Evolutionary conservation across 1,140 invertebrate species (phyloP), one percentile per base, ranked within the genome.

Genomic region (Pseudomyrmex cubaensis): DNA sequence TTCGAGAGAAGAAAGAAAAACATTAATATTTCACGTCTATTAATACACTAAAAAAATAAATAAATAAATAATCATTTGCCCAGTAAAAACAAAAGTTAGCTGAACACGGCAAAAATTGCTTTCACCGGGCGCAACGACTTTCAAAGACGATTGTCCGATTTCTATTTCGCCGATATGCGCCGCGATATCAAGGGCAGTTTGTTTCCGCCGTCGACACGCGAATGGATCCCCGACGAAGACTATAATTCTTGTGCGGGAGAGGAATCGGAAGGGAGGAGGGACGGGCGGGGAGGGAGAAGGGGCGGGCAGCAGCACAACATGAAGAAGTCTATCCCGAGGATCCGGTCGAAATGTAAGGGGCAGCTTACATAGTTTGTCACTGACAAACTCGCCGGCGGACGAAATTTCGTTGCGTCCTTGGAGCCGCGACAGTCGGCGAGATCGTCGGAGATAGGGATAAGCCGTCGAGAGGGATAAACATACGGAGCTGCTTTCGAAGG

Each of bases 351-450:
- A 70, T 80, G 54, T 80, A 80, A 80, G 76, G 64, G 76, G 76
- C 52, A 69, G 76, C 76, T 69, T 59, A 69, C 76, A 78, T 70
- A 80, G 66, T 80, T 72, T 80, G 76, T 80, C 76, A 80, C 76
- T 80, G 76, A 80, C 76, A 80, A 35, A 80, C 76, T 80, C 67
- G 76, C 76, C 76, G 76, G 61, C 66, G 76, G 69, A 80, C 66
- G 76, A 80, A 66, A 80, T 80, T 80, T 72, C 46, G 66, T 44
- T 72, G n/a, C 76, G 66, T 80, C 76, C 76, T 80, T 80, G 76
- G 76, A 70, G 76, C 57, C 66, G 76, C 66, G 66, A 70, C 76
- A 22, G 22, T 70, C 67, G 76, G 66, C 67, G 66, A 80, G 76
- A 80, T 80, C 76, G 76, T 80, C 50, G 76, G 66, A 61, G 76